phyloP scores from a whole-genome alignment of 2,113 vertebrate genomes.

The Stigmatopora argus region DNA sequence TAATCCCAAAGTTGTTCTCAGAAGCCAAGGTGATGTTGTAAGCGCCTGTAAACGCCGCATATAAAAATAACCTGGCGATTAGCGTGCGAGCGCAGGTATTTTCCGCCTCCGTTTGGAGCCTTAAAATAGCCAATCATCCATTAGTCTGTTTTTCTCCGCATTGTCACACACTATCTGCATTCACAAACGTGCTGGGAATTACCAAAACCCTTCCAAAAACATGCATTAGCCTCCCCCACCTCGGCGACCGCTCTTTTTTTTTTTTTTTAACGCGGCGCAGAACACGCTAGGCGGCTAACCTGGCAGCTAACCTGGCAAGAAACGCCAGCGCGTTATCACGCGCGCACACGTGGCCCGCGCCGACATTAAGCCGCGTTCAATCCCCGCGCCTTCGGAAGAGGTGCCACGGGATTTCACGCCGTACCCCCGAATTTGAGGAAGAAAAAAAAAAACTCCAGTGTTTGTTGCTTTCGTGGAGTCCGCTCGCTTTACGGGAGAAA shows the following conservation, averaged over 20 bases:
- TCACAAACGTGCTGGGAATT: conserved; percentile 75
- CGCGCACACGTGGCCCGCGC: conserved; percentile 77
- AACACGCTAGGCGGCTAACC: conserved; percentile 75
- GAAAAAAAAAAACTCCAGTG: conserved; percentile 21
- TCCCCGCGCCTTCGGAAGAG: conserved; percentile 75
- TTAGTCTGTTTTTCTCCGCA: conserved; percentile 67
- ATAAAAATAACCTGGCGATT: background rate
- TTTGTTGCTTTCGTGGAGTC: conserved; percentile 52
- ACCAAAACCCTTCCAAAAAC: conserved; percentile 71
- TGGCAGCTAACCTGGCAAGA: conserved; percentile 73
- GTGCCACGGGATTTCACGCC: conserved; percentile 74
- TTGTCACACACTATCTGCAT: conserved; percentile 73
- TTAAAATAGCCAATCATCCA: conserved; percentile 67
- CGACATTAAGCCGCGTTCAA: conserved; percentile 81
- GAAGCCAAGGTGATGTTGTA: background rate
- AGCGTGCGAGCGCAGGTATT: conserved; percentile 25
- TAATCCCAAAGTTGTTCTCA: background rate
- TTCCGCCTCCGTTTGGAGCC: conserved; percentile 29
- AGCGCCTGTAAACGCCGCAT: background rate
- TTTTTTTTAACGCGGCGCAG: conserved; percentile 36
- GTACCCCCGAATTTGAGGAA: conserved; percentile 57
- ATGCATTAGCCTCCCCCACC: conserved; percentile 76
- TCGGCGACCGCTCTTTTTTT: conserved; percentile 14
- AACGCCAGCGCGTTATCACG: conserved; percentile 77
- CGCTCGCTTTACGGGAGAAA: conserved; percentile 40